Evolutionary conservation across 1,140 invertebrate genomes (phyloP), one percentile per base, ranked within the genome.

Genomic region (Heliconius eleuchia): DNA sequence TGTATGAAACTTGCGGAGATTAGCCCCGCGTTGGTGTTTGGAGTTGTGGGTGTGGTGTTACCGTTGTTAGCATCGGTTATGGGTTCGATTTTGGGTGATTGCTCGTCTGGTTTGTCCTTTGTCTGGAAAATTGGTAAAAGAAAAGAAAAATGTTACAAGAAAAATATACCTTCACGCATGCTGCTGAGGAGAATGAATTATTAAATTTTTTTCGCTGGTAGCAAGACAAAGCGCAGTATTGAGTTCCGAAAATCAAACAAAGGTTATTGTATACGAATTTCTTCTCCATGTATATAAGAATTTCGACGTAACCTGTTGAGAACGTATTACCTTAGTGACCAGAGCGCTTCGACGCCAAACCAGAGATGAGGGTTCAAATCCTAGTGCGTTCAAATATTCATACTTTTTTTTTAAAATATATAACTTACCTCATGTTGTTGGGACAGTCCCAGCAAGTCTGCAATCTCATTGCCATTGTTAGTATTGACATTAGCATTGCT

Each of bases 401-500:
- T 75, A 27, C 11, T 0, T 55, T 11, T 55, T 19, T 55, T 19
- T 55, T 19, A 0, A n/a, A 19, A 37, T 4, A 1, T 55, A n/a
- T 55, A 57, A 66, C 55, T 84, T 6, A 92, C 91, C 79, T 88
- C 79, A 77, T 85, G 85, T 89, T 84, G 84, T 80, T 88, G 83
- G 88, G 89, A 89, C 88, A 93, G 82, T 30, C 84, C 88, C 82
- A 89, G 84, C 30, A 89, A 86, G 80, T 91, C 89, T 82, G 87
- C 90, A 80, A 89, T 87, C 85, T 86, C 84, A 87, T 93, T 91
- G n/a, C 91, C 91, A 82, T 93, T 93, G 88, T 90, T 91, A 73
- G 82, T 78, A 73, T 52, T 73, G 23, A 13, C n/a, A n/a, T 30
- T 27, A 30, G 73, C 16, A 42, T 74, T 74, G 73, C 52, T 46